A percentile compares a stretch with the other conserved stretches of the same genome.
Conservation (phyloP, 2,888 invertebrate genomes). For the Orthosia gothica region DNA sequence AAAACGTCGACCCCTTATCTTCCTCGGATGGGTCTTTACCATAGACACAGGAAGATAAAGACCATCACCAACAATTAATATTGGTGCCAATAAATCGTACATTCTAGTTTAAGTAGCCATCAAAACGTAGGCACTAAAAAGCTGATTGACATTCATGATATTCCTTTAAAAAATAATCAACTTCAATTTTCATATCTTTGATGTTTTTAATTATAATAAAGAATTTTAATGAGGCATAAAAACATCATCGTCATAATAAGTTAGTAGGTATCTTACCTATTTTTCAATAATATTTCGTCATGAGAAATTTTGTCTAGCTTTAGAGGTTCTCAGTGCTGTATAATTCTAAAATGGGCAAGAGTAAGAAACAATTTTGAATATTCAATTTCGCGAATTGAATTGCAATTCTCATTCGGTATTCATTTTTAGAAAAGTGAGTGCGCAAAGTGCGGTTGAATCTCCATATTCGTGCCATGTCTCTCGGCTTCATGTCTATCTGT, state of each 20-base stretch:
- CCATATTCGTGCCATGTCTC: conserved; percentile 89
- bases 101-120: conserved; percentile 30
- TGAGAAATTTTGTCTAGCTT: conserved; percentile 2
- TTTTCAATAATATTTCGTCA: conserved; percentile 27
- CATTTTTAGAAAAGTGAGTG: conserved; percentile 65
- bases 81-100: conserved; percentile 47
- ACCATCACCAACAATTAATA: conserved; percentile 63
- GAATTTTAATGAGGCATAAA: conserved; percentile 52
- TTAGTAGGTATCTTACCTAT: conserved; percentile 23
- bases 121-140: conserved; percentile 45
- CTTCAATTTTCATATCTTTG: conserved; percentile 53
- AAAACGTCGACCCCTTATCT: conserved; percentile 91
- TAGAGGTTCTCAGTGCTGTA: conserved; percentile 15
- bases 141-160: conserved; percentile 54
- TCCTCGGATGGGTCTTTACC: conserved; percentile 85
- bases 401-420: conserved; percentile 64
- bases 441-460: conserved; percentile 74
- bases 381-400: conserved; percentile 58
- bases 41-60: conserved; percentile 82
- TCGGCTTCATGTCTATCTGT: conserved; percentile 82
- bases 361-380: conserved; percentile 54
- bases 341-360: conserved; percentile 42
- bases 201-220: conserved; percentile 57
- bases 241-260: conserved; percentile 28
- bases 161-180: conserved; percentile 42